Evolutionary conservation across 1,140 invertebrate genomes (phyloP).

Genomic region (Lordiphosa mommai): DNA sequence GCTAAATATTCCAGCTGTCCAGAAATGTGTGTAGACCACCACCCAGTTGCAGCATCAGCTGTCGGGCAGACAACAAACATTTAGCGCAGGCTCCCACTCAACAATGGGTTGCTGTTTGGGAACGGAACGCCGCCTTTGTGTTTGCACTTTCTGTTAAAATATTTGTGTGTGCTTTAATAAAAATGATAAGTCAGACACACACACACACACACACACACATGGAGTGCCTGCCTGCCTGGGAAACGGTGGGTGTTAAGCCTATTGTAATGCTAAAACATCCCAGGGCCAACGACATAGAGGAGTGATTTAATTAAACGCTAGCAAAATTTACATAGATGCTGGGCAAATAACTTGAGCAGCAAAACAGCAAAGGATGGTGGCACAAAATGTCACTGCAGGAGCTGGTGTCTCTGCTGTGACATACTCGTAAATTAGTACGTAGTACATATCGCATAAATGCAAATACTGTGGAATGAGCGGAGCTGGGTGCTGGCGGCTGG

Average conservation of each 20-base stretch:
- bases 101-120: slow-evolving; percentile 1
- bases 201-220: slow-evolving; percentile 1
- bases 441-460: too few species aligned
- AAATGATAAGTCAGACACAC: slow-evolving; percentile 44
- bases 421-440: too few species aligned
- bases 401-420: too few species aligned
- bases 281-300: slow-evolving; percentile 18
- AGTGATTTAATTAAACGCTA: slow-evolving; percentile 45
- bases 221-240: neutral
- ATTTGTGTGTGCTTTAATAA: slow-evolving; percentile 53
- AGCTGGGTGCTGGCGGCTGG: too few species aligned
- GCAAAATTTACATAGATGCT: slow-evolving; percentile 13
- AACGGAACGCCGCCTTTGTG: slow-evolving; percentile 22
- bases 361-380: too few species aligned
- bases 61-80: slow-evolving; percentile 1
- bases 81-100: slow-evolving; percentile 1
- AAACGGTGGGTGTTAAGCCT: slow-evolving; percentile 12
- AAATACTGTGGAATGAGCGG: too few species aligned
- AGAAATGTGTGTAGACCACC: neutral
- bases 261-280: slow-evolving; percentile 42
- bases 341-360: too few species aligned
- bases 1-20: slow-evolving; percentile 9
- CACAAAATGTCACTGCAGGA: too few species aligned
- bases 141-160: slow-evolving; percentile 43
- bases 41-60: slow-evolving; percentile 5